phyloP scores from a whole-genome alignment of 2,888 invertebrate species.

The Leptopilina drosophilae region DNA sequence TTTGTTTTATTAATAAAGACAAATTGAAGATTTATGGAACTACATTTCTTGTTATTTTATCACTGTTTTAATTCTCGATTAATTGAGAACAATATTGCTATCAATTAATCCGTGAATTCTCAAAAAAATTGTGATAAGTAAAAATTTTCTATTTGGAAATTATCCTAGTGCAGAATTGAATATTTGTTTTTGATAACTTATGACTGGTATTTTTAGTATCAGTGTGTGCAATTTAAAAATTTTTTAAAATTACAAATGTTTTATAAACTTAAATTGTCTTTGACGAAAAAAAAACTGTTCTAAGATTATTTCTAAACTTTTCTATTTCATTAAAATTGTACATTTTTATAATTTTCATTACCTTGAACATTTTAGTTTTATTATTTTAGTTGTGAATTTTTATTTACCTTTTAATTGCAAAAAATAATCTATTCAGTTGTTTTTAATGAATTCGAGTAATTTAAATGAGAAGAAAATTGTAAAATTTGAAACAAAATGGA shows the following conservation, averaged over 20 bases:
- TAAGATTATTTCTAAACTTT: neutral
- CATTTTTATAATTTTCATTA: neutral
- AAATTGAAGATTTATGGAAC: neutral
- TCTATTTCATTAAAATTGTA: neutral
- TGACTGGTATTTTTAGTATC: too few species aligned
- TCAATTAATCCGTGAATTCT: neutral
- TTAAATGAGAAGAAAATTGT: neutral
- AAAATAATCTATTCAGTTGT: too few species aligned
- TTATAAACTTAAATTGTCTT: too few species aligned
- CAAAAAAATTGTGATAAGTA: neutral
- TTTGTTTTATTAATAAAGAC: slow-evolving; percentile 28
- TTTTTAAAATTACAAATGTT: too few species aligned
- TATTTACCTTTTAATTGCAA: too few species aligned
- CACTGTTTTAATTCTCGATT: slow-evolving; percentile 14
- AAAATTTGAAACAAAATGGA: too few species aligned
- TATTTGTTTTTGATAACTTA: neutral
- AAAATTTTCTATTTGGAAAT: neutral
- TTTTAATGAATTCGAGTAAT: neutral
- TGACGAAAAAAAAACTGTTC: neutral
- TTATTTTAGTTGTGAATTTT: neutral
- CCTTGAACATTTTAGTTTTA: neutral
- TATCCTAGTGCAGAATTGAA: neutral
- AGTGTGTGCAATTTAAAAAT: too few species aligned
- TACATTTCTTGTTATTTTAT: slow-evolving; percentile 4
- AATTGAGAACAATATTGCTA: neutral